Conservation (phyloP, 2,113 vertebrate species). For the Sinocyclocheilus grahami region DNA sequence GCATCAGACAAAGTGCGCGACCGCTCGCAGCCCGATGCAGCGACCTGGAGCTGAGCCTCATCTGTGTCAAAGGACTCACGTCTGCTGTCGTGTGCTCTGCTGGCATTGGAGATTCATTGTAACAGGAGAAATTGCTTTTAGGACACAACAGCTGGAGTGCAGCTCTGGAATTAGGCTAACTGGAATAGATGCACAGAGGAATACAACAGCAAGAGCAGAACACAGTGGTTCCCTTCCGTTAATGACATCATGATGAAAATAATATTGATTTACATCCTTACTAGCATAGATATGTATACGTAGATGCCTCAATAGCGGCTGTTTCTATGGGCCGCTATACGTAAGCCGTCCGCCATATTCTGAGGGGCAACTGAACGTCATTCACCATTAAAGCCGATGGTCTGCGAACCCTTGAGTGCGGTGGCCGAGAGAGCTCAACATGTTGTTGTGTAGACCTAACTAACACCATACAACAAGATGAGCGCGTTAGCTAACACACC, state of each 20-base stretch:
- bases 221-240: not conserved
- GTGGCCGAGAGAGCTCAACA: too few species aligned
- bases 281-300: too few species aligned
- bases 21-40: not conserved
- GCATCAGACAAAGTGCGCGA: constrained; percentile 20
- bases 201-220: constrained; percentile 33
- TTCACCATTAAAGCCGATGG: too few species aligned
- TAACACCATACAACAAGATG: too few species aligned
- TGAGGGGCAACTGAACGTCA: too few species aligned
- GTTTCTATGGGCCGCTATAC: too few species aligned
- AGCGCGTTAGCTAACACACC: too few species aligned
- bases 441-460: too few species aligned
- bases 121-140: constrained; percentile 51
- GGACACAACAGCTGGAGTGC: constrained; percentile 47
- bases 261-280: not conserved
- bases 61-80: constrained; percentile 38
- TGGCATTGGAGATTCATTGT: constrained; percentile 49
- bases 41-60: constrained; percentile 38
- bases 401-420: too few species aligned
- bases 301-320: too few species aligned
- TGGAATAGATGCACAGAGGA: constrained; percentile 27
- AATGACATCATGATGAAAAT: not conserved
- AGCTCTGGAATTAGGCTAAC: constrained; percentile 14
- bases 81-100: constrained; percentile 45
- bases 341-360: too few species aligned